Percentiles rank a stretch among this genome's conserved stretches.
These are phyloP conservation scores for Etheostoma nigrum DNA, from an alignment of 2,797 vertebrate species.

Conservation along the genomic window DNA sequence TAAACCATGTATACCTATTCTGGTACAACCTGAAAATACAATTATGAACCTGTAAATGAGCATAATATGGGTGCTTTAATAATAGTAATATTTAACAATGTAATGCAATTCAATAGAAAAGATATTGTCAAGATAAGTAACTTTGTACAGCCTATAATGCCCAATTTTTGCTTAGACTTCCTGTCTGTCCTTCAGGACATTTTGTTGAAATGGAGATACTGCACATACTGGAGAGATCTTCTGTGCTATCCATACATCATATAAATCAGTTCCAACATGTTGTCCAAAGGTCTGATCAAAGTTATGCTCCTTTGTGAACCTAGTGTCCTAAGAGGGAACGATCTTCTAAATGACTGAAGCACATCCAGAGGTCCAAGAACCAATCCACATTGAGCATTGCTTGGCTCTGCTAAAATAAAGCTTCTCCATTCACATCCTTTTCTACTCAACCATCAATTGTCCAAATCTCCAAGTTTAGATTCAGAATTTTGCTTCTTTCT, in stretches of 20 bases:
- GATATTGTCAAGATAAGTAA: not conserved
- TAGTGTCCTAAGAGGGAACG: not conserved
- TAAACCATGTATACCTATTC: too few species aligned
- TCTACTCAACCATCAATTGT: not conserved
- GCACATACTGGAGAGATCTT: not conserved
- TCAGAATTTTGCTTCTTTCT: conserved; percentile 9
- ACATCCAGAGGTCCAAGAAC: not conserved
- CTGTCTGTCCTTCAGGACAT: not conserved
- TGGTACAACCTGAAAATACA: too few species aligned
- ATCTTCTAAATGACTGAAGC: conserved; percentile 6
- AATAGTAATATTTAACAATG: not conserved
- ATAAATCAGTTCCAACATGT: not conserved
- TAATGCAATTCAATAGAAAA: not conserved
- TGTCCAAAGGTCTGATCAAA: not conserved
- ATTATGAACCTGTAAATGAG: too few species aligned
- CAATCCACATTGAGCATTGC: not conserved
- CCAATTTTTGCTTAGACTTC: not conserved
- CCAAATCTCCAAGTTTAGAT: not conserved
- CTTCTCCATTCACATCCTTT: not conserved
- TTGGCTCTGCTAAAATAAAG: not conserved
- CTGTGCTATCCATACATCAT: not conserved
- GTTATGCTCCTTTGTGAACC: not conserved
- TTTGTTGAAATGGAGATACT: not conserved
- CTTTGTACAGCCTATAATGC: not conserved
- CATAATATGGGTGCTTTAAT: not conserved